These are phyloP conservation scores for Sarcophaga subvicina DNA, from an alignment of 2,888 invertebrate species.

Conservation along the genomic window DNA sequence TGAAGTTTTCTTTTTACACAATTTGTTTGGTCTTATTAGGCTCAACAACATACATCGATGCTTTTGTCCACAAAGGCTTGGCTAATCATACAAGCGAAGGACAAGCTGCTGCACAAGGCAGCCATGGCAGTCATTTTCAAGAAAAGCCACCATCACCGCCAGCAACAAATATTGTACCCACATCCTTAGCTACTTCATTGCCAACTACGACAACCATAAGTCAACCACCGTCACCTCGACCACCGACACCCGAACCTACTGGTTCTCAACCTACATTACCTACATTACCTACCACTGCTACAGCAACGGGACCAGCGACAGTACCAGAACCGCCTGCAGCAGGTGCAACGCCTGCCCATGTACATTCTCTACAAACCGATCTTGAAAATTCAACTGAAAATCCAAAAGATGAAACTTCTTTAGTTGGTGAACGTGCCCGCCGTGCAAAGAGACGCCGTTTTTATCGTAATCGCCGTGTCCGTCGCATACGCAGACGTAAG, in stretches of 20 bases:
- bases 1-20: neutral
- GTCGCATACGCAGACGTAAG: neutral
- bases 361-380: neutral
- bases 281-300: neutral
- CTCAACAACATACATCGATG: neutral
- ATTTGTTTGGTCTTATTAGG: conserved; percentile 15
- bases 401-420: neutral
- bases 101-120: too few species aligned
- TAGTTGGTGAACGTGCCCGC: neutral
- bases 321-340: too few species aligned
- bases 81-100: too few species aligned
- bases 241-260: too few species aligned
- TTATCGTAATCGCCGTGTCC: neutral
- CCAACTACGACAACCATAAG: too few species aligned
- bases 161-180: too few species aligned
- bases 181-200: too few species aligned
- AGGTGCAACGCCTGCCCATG: too few species aligned
- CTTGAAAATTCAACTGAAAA: neutral
- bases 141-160: neutral
- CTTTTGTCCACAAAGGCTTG: too few species aligned
- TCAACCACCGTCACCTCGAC: too few species aligned
- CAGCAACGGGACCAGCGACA: too few species aligned
- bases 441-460: too few species aligned
- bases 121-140: neutral
- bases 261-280: neutral